Base-by-base conservation (phyloP, 2,888 invertebrate species). In the Patella ulyssiponensis region DNA sequence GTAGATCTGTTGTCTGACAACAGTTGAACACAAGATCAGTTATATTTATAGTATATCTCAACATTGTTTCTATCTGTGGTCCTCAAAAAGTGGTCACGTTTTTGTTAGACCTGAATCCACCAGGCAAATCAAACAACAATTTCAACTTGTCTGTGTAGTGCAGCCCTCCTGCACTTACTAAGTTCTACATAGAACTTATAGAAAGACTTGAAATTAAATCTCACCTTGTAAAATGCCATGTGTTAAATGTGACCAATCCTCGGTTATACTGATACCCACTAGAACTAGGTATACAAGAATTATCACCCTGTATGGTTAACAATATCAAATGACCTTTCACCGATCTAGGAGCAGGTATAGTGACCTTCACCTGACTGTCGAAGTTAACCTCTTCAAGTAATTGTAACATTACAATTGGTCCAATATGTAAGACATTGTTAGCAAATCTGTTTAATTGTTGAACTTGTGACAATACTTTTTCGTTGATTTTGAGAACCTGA, bases 161-260 rank as follows among this genome's bases (percentile, higher is more conserved):
- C 44, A 44, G 44, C 44, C 5, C 44, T 44, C 44, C 44, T 44
- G 9, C 44, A 44, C 7, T 44, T 44, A 9, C 44, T 44, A 44
- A 44, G 44, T 9, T 44, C 44, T 44, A 44, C 9, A 1, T 44
- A 7, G 9, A 44, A 44, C 9, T 44, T 5, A 33, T 33, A 33
- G 33, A 33, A 33, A 3, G 33, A 33, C 33, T 33, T 33, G 5
- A 44, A 44, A 44, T 44, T 44, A 44, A 52, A 3, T 80, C 85
- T 83, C 82, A 90, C 91, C 90, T 89, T 56, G 88, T 82, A 64
- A 90, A 84, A 77, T 88, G 86, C 87, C 89, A 90, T 0, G 88
- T 85, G 71, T 86, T 85, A 5, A 90, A 78, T 3, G 86, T 87
- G 51, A 88, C 86, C 71, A 87, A 88, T 2, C 86, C 86, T 74